Evolutionary conservation across 2,113 vertebrate species (phyloP).

Genomic region (Phoenicopterus ruber): DNA sequence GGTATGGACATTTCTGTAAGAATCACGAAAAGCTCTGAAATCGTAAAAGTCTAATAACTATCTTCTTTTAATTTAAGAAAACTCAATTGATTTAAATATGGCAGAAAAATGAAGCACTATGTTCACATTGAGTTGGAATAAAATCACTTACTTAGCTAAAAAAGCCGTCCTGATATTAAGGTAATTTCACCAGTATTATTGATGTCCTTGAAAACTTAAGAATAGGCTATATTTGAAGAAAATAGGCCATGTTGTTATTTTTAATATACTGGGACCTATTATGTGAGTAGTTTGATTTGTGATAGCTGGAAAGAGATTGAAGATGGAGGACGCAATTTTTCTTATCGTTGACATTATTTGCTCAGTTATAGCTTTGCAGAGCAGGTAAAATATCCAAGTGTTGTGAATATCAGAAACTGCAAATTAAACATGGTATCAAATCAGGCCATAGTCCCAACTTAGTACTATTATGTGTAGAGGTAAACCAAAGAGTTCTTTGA

Average conservation of each 20-base stretch:
- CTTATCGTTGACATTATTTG: background rate
- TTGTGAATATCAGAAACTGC: background rate
- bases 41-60: background rate
- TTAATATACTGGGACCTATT: background rate
- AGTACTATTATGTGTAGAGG: background rate
- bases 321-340: background rate
- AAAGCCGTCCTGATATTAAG: background rate
- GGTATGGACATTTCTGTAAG: background rate
- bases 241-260: background rate
- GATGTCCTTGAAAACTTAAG: background rate
- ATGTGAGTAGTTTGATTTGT: background rate
- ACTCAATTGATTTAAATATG: background rate
- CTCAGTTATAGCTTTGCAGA: background rate
- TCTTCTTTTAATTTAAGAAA: background rate
- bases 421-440: background rate
- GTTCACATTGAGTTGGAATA: background rate
- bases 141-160: background rate
- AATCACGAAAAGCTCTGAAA: background rate
- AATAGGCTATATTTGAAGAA: background rate
- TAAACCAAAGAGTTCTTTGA: background rate
- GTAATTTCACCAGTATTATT: background rate
- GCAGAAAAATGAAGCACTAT: background rate
- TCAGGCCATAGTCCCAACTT: background rate
- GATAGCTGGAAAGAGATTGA: background rate
- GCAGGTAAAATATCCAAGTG: background rate